Evolutionary conservation across 2,797 vertebrate species (phyloP).

Genomic region (Buceros bicornis): DNA sequence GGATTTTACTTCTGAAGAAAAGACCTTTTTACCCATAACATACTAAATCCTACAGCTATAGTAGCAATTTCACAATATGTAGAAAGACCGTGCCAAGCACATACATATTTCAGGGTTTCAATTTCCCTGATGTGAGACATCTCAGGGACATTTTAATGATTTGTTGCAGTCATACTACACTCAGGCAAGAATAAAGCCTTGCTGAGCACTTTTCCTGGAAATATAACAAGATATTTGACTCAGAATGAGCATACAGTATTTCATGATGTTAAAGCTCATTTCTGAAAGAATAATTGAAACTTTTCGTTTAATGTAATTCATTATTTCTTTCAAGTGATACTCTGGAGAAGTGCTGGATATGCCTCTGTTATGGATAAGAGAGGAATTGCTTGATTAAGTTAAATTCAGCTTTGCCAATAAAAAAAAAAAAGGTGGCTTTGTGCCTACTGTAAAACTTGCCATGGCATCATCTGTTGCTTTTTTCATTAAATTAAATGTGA

Average conservation of each 20-base stretch:
- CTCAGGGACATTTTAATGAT: conserved; percentile 69
- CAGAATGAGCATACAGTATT: background rate
- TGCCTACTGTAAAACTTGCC: background rate
- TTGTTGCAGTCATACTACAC: conserved; percentile 42
- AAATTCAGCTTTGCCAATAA: background rate
- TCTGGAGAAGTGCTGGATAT: background rate
- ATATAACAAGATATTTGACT: background rate
- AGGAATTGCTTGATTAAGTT: background rate
- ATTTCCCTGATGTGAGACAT: conserved; percentile 50
- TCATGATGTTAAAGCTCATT: background rate
- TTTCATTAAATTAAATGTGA: conserved; percentile 6
- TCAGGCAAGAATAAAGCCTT: conserved; percentile 38
- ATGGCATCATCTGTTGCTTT: background rate
- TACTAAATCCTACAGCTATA: conserved; percentile 15
- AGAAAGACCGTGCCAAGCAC: conserved; percentile 1
- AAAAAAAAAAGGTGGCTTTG: background rate
- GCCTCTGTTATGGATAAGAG: background rate
- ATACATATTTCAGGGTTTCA: conserved; percentile 61
- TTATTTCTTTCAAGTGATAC: conserved; percentile 3
- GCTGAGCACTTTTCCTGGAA: background rate
- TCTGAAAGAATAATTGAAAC: background rate
- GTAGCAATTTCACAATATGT: conserved; percentile 27
- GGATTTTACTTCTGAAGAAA: background rate
- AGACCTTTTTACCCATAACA: background rate
- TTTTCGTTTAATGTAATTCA: background rate